Percentiles rank a stretch among this genome's conserved stretches.
Evolutionary conservation across 2,888 invertebrate species (phyloP).

Genomic region (Drosophila greeni): DNA sequence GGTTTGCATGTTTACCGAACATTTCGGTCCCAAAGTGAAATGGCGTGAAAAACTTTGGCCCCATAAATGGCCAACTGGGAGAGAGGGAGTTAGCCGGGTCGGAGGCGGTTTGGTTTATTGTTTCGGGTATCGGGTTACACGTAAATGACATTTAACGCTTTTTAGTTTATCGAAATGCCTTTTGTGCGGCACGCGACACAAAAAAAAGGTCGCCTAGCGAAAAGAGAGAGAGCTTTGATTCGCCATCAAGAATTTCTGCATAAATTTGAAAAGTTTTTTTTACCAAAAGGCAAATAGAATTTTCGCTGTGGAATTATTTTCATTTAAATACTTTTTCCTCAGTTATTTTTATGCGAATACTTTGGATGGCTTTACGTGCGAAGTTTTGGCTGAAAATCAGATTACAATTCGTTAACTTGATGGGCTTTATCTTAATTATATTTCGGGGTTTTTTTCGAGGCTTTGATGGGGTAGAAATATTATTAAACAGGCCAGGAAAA

Average conservation of each 20-base stretch:
- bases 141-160: constrained; percentile 74
- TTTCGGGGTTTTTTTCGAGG: background rate
- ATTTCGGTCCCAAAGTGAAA: constrained; percentile 62
- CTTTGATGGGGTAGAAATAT: background rate
- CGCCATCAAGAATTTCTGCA: constrained; percentile 58
- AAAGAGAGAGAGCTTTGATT: constrained; percentile 37
- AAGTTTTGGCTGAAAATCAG: constrained; percentile 19
- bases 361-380: constrained; percentile 11
- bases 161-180: constrained; percentile 67
- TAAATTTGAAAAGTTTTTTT: constrained; percentile 45
- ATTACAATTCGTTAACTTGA: constrained; percentile 2
- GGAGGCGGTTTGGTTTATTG: constrained; percentile 31
- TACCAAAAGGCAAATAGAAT: constrained; percentile 37
- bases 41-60: constrained; percentile 71
- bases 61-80: constrained; percentile 62
- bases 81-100: background rate
- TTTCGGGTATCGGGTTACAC: constrained; percentile 59
- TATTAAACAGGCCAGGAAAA: background rate
- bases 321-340: constrained; percentile 48
- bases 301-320: constrained; percentile 59
- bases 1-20: constrained; percentile 65
- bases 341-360: constrained; percentile 19
- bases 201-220: constrained; percentile 57
- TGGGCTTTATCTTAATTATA: constrained; percentile 17
- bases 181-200: constrained; percentile 59